phyloP scores from a whole-genome alignment of 2,113 vertebrate genomes.

The Sorex araneus region DNA sequence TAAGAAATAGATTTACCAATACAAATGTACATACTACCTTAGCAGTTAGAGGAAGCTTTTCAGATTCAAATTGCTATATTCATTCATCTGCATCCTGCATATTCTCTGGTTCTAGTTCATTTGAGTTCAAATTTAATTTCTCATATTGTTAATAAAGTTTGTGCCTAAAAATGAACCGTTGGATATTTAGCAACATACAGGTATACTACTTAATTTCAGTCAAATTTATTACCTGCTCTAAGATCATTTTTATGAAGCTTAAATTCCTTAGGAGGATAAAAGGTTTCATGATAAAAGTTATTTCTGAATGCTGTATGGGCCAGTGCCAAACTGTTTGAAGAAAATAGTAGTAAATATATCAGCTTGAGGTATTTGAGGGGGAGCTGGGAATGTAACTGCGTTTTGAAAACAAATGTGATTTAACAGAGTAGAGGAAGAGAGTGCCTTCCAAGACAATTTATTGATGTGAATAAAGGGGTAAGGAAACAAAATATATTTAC shows the following conservation, averaged over 20 bases:
- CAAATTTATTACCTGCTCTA: not conserved
- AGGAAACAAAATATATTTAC: not conserved
- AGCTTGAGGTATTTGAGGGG: not conserved
- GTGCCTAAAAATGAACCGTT: not conserved
- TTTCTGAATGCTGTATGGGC: not conserved
- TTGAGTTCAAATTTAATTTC: slow-evolving; percentile 17
- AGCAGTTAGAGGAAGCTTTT: not conserved
- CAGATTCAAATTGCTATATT: not conserved
- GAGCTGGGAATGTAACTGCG: not conserved
- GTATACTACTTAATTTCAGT: not conserved
- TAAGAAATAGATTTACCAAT: not conserved
- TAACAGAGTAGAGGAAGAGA: not conserved
- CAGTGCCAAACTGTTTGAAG: not conserved
- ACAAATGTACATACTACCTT: not conserved
- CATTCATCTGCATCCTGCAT: not conserved
- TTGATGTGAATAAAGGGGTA: slow-evolving; percentile 36
- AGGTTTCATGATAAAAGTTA: not conserved
- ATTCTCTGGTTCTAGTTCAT: not conserved
- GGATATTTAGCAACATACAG: not conserved
- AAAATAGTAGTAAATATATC: not conserved
- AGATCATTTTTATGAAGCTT: not conserved
- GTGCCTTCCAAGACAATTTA: slow-evolving; percentile 26
- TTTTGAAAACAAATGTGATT: slow-evolving; percentile 52
- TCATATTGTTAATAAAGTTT: not conserved
- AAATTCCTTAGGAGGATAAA: not conserved